phyloP scores from a whole-genome alignment of 2,888 invertebrate genomes.

The Salpingus planirostris region DNA sequence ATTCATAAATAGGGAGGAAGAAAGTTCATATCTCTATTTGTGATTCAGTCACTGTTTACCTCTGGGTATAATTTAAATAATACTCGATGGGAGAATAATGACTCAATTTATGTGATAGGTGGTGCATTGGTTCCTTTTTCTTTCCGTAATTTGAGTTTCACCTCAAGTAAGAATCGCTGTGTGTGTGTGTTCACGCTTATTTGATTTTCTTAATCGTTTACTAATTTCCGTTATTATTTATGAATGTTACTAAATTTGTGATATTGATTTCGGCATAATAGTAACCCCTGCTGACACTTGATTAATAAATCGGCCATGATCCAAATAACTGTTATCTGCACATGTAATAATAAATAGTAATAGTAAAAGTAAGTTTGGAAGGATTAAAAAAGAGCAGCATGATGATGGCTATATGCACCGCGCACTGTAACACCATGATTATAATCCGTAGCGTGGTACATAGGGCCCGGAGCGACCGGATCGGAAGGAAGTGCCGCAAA shows the following conservation, averaged over 20 bases:
- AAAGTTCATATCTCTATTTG: no score
- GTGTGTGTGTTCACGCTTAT: background rate
- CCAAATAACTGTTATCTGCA: no score
- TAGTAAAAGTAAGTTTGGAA: no score
- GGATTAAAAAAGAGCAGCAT: no score
- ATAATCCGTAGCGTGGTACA: constrained; percentile 43
- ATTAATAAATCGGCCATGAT: no score
- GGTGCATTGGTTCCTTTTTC: constrained; percentile 21
- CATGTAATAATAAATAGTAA: no score
- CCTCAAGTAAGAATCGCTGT: constrained; percentile 18
- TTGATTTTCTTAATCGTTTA: constrained; percentile 2
- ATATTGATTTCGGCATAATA: no score
- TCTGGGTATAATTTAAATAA: background rate
- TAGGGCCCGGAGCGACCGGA: constrained; percentile 41
- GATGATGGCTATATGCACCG: constrained; percentile 14
- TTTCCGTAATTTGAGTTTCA: constrained; percentile 20
- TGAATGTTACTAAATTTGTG: no score
- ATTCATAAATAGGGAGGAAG: no score
- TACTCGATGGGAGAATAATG: background rate
- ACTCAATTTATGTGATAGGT: constrained; percentile 15
- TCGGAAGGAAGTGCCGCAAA: constrained; percentile 34
- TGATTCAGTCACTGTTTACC: no score
- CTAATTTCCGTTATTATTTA: no score
- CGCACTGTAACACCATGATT: constrained; percentile 34
- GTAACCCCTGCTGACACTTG: no score